Percentiles rank a stretch among this genome's conserved stretches.
Conservation (phyloP, 2,888 invertebrate species). For the Rhodophaea formosa region DNA sequence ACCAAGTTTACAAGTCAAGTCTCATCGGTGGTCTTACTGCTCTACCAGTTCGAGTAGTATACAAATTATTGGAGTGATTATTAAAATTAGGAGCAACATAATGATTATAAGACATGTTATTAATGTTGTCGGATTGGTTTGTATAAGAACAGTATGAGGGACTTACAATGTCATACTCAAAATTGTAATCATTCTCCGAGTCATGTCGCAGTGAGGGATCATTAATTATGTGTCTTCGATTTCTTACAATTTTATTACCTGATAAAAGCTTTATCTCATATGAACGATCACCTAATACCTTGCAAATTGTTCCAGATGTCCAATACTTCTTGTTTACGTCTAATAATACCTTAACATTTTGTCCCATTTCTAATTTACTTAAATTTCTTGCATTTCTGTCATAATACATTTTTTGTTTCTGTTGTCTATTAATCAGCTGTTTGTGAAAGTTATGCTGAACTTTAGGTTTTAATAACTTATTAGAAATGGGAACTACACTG, state of each 20-base stretch:
- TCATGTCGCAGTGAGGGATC: too few species aligned
- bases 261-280: background rate
- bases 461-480: background rate
- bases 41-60: too few species aligned
- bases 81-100: too few species aligned
- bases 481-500: background rate
- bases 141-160: too few species aligned
- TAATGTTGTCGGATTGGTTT: too few species aligned
- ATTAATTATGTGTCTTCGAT: background rate
- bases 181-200: too few species aligned
- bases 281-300: background rate
- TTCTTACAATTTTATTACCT: background rate
- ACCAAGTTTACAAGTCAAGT: too few species aligned
- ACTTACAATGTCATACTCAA: too few species aligned
- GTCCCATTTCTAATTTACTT: background rate
- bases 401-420: slow-evolving; percentile 1
- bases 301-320: background rate
- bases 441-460: background rate
- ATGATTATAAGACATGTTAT: too few species aligned
- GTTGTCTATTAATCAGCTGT: background rate
- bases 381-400: background rate
- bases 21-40: too few species aligned
- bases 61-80: too few species aligned
- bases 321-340: background rate
- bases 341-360: background rate